These are phyloP conservation scores for Salvelinus namaycush DNA, from an alignment of 2,113 vertebrate genomes.

Conservation along the genomic window DNA sequence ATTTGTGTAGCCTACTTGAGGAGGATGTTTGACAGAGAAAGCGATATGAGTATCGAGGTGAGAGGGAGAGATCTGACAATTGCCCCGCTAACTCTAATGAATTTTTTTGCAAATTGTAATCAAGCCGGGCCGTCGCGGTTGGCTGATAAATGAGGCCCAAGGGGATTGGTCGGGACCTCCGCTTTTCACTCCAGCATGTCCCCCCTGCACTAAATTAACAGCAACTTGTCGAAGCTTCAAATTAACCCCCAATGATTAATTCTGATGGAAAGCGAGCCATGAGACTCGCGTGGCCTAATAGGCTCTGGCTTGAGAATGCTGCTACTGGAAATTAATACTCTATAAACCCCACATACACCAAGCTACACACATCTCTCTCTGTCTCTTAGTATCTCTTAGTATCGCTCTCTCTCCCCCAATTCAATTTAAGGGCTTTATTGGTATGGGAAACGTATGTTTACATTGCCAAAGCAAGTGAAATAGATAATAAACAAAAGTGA, in stretches of 20 bases:
- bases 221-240: conserved; percentile 94
- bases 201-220: conserved; percentile 92
- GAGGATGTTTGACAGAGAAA: neutral
- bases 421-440: too few species aligned
- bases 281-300: conserved; percentile 86
- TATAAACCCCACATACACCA: neutral
- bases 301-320: conserved; percentile 81
- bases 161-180: conserved; percentile 81
- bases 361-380: too few species aligned
- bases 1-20: neutral
- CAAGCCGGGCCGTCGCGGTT: conserved; percentile 86
- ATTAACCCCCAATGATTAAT: conserved; percentile 95
- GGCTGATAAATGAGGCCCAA: conserved; percentile 92
- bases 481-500: too few species aligned
- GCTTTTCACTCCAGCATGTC: conserved; percentile 84
- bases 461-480: too few species aligned
- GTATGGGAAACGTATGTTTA: too few species aligned
- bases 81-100: conserved; percentile 85
- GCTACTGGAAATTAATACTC: conserved; percentile 80
- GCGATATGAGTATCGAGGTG: neutral
- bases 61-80: conserved; percentile 77
- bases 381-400: too few species aligned
- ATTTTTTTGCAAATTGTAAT: conserved; percentile 98
- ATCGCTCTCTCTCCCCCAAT: too few species aligned
- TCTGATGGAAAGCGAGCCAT: conserved; percentile 84